Base-by-base conservation (phyloP, 2,797 vertebrate species). In the Triplophysa bombifrons region DNA sequence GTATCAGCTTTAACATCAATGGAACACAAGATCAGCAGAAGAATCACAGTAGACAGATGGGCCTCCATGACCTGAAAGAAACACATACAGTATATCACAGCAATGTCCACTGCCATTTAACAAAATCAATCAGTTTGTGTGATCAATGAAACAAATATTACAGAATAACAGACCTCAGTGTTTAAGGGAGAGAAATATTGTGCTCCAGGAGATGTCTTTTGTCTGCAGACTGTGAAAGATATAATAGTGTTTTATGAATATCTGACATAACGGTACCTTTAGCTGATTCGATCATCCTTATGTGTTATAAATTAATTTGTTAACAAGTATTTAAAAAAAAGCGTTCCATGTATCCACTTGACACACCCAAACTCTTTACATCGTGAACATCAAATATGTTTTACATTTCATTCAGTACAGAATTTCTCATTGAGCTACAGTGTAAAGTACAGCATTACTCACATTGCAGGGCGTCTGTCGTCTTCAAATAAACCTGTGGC, bases 1-100 rank as follows among this genome's bases (percentile, higher is more conserved):
- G 1, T 2, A 30, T 30, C 27, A 38, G 38, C 38, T 38, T 38
- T 38, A 53, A 5, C 50, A 53, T 53, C 50, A 53, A 5, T 53
- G 4, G 20, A 30, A 50, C 17, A 67, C 51, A 68, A n/a, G 6
- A 53, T 51, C 72, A 83, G 22, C 61, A 83, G 14, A 72, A 84
- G 22, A 46, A 68, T 34, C 53, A 66, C 34, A 27, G 46, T 20
- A 50, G 56, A 51, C 22, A 0, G 17, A n/a, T 14, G 48, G 0
- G 68, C 13, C 16, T 60, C 46, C 78, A 83, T 83, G 51, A 53
- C 4, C 50, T 53, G 16, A 7, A n/a, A n/a, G 10, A 1, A 19
- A n/a, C 4, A 53, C 50, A 19, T 53, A 7, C 50, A 8, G 5
- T 38, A 38, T 7, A 53, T n/a, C 4, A 7, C n/a, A 6, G 50